Percentiles rank a stretch among this genome's conserved stretches.
Conservation (phyloP, 2,113 vertebrate species). For the Pseudopipra pipra region DNA sequence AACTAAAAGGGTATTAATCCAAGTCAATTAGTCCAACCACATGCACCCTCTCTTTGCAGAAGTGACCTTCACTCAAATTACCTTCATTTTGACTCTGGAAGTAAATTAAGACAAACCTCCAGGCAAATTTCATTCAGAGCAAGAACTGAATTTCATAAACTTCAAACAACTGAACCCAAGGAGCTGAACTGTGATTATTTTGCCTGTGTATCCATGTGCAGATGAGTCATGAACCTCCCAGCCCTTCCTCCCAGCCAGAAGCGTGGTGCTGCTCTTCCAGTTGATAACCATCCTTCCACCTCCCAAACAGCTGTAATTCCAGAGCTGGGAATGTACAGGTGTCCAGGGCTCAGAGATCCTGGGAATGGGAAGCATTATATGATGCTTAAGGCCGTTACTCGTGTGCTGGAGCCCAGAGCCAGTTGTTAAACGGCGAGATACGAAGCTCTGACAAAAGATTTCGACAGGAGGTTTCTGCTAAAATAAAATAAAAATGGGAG, state of each 20-base stretch:
- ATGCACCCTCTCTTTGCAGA: not conserved
- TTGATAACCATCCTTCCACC: not conserved
- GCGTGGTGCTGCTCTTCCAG: not conserved
- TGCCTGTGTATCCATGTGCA: not conserved
- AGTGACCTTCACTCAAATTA: not conserved
- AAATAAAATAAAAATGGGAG: not conserved
- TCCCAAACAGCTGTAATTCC: not conserved
- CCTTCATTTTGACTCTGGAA: not conserved
- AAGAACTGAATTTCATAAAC: not conserved
- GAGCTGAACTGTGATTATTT: not conserved
- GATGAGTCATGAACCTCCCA: not conserved
- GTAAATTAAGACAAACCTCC: conserved; percentile 11
- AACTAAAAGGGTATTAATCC: conserved; percentile 17
- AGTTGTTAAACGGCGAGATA: not conserved
- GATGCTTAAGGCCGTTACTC: not conserved
- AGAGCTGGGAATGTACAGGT: not conserved
- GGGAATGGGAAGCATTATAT: not conserved
- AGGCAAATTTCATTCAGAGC: not conserved
- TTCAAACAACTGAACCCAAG: not conserved
- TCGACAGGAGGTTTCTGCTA: not conserved
- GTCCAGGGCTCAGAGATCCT: not conserved
- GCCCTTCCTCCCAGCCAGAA: not conserved
- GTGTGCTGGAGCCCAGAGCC: not conserved
- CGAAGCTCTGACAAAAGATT: not conserved
- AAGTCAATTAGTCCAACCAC: not conserved